Evolutionary conservation across 2,797 vertebrate species (phyloP), one percentile per base, ranked within the genome.

Genomic region (Pelobates cultripes): DNA sequence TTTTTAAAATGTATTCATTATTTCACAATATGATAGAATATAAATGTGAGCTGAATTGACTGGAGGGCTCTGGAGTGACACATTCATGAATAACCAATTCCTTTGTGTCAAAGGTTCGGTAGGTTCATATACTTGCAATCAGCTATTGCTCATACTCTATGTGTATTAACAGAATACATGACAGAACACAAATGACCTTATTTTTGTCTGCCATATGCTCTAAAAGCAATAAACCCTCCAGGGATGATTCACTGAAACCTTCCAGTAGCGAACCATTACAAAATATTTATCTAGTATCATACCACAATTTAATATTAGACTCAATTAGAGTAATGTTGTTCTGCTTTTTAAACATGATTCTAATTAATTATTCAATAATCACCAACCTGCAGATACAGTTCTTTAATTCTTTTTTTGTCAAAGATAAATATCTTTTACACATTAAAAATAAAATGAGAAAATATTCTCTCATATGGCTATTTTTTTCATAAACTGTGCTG

Each of bases 121-220:
- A 71, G 64, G 47, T 64, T 43, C 57, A 4, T 66, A 73, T 67
- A 67, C 61, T 68, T 74, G 53, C 64, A 73, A 66, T 53, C 8
- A 70, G 43, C 72, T 60, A 41, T 74, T 28, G 17, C 47, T 51
- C 10, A 5, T 57, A 69, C 43, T 43, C 40, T 43, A 12, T 66
- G 55, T 55, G 6, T 67, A 82, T 72, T 71, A 76, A 63, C 67
- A 82, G 60, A 43, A 77, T 77, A 82, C 69, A 81, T 60, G 73
- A 51, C 79, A 75, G 79, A 76, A 81, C 79, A 82, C 68, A 77
- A 82, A 82, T 77, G 80, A 82, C 73, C 80, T 77, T 77, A 74
- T 82, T 77, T 82, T 82, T 72, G 70, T 45, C 63, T 71, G 70
- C 74, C 80, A 82, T 82, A 82, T 82, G 80, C 80, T 77, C 43